Evolutionary conservation across 1,140 invertebrate species (phyloP).

Genomic region (Drosophila kanapiae): DNA sequence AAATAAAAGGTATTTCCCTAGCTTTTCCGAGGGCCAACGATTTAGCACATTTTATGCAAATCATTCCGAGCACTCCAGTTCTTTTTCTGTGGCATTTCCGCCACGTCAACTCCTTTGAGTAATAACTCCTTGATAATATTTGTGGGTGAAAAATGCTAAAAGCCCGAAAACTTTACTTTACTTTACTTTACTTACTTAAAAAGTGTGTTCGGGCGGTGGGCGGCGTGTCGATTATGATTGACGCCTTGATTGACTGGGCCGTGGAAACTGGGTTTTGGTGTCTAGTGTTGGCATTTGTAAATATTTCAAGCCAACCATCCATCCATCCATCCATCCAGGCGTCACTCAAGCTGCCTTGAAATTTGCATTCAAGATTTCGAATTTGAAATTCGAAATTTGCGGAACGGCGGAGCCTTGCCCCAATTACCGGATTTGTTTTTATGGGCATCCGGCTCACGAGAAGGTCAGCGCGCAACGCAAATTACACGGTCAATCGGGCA

Average conservation of each 20-base stretch:
- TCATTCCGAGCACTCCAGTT: constrained; percentile 48
- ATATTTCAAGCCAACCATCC: constrained; percentile 50
- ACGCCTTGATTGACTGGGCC: constrained; percentile 57
- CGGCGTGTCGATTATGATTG: constrained; percentile 25
- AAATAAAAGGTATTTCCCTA: constrained; percentile 35
- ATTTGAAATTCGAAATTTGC: constrained; percentile 42
- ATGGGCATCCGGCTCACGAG: constrained; percentile 58
- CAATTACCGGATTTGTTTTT: constrained; percentile 64
- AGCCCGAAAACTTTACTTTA: constrained; percentile 1
- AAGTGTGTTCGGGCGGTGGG: neutral
- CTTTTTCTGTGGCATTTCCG: constrained; percentile 59
- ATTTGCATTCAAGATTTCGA: constrained; percentile 60
- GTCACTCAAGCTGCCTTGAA: constrained; percentile 26
- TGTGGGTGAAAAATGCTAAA: constrained; percentile 4
- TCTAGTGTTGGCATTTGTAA: constrained; percentile 70
- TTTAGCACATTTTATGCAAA: constrained; percentile 69
- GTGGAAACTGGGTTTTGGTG: constrained; percentile 9
- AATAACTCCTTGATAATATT: constrained; percentile 54
- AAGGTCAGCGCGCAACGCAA: constrained; percentile 67
- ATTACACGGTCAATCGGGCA: constrained; percentile 53
- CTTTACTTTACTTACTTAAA: neutral
- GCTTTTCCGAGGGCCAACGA: constrained; percentile 14
- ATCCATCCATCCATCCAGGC: neutral
- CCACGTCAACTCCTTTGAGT: constrained; percentile 46
- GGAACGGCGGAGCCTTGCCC: constrained; percentile 27